Base-by-base conservation (phyloP, 2,113 vertebrate genomes). In the Triplophysa tibetana region DNA sequence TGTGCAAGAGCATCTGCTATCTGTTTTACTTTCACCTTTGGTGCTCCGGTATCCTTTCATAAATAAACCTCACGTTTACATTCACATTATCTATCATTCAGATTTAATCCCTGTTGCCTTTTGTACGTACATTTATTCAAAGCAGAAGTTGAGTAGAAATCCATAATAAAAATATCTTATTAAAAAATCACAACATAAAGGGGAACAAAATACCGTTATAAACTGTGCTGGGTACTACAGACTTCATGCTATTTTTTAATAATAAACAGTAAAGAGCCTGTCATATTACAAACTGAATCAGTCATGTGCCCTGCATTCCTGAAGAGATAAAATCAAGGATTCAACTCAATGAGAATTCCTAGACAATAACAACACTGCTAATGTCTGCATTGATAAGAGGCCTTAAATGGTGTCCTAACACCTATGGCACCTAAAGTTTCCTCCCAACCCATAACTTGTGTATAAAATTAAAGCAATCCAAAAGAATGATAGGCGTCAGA, bases 311-410 rank as follows among this genome's bases (percentile, higher is more conserved):
- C 54, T 14, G 21, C 70, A 74, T 74, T 74, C 70, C n/a, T 74
- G 33, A 5, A 43, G n/a, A 74, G 70, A 74, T 74, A 74, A 60
- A 60, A 73, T 73, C 70, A 58, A 41, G 70, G 11, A 21, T 73
- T 60, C 50, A 60, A 19, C 19, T 60, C n/a, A 23, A 4, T 61
- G 56, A 43, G 50, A 24, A 70, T 56, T 70, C 50, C 48, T 8
- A 56, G 54, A 61, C 26, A 61, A 33, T 33, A 60, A 21, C 12
- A 12, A 9, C 54, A 60, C 38, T 10, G 50, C 38, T 43, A 8
- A 10, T 14, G 11, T 13, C 48, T 13, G 48, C 48, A 50, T 14
- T 50, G 48, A 50, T 13, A 11, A 17, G 54, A 33, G 16, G 9
- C 33, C 70, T 43, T 60, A 74, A 61, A 74, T 43, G 13, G 56